Percentiles rank a stretch among this genome's conserved stretches.
Evolutionary conservation across 2,113 vertebrate species (phyloP).

Genomic region (Mirza zaza): DNA sequence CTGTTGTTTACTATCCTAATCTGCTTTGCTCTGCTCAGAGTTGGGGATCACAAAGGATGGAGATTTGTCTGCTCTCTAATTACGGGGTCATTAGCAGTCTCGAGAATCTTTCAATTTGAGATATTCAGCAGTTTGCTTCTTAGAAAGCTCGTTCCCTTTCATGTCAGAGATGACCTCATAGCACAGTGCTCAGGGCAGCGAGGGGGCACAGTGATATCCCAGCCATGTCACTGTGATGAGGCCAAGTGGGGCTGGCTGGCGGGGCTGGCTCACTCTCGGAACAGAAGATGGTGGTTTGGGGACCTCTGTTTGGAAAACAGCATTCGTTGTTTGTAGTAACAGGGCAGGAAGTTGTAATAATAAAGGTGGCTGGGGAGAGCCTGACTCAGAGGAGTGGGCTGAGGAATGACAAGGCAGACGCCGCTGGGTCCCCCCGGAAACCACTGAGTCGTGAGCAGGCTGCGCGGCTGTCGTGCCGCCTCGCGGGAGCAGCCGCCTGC

Average conservation of each 20-base stretch:
- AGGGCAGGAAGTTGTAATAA: conserved; percentile 62
- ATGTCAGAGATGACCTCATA: background rate
- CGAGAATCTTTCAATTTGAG: background rate
- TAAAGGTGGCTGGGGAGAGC: conserved; percentile 63
- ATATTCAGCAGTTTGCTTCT: background rate
- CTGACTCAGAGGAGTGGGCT: conserved; percentile 73
- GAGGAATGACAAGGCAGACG: conserved; percentile 65
- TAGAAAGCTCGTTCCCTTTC: background rate
- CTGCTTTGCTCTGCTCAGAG: background rate
- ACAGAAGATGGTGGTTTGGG: conserved; percentile 63
- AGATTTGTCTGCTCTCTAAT: background rate
- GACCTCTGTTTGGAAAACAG: conserved; percentile 60
- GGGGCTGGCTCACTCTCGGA: conserved; percentile 53
- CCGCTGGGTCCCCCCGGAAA: conserved; percentile 70
- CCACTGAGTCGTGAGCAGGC: conserved; percentile 43
- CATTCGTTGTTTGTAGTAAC: conserved; percentile 55
- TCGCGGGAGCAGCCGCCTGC: conserved; percentile 61
- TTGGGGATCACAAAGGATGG: background rate
- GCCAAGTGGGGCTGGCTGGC: conserved; percentile 50
- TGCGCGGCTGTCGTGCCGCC: background rate
- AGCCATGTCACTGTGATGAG: conserved; percentile 7
- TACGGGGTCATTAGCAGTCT: background rate
- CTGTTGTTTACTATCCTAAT: background rate
- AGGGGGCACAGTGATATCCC: background rate
- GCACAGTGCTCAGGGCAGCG: background rate